phyloP scores from a whole-genome alignment of 2,113 vertebrate genomes.

The Ammodytes dubius region DNA sequence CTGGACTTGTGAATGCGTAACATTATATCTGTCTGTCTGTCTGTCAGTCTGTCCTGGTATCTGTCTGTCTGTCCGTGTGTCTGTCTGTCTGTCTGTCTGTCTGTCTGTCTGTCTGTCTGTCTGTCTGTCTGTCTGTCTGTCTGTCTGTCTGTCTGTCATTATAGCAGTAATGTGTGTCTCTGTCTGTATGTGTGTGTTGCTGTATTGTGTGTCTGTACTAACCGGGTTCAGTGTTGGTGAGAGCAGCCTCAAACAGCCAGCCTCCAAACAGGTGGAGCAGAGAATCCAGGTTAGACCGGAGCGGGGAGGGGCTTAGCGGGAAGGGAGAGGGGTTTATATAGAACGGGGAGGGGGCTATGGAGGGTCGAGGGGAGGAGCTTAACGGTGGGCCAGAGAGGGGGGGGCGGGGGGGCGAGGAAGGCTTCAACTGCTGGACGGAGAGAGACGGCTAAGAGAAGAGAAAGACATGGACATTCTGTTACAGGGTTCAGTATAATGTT shows the following conservation, averaged over 20 bases:
- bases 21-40: too few relatives aligned
- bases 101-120: too few relatives aligned
- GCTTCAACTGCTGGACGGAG: conserved; percentile 44
- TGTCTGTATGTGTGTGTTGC: too few relatives aligned
- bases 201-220: conserved; percentile 52
- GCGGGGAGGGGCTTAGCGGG: conserved; percentile 84
- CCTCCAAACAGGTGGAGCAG: conserved; percentile 95
- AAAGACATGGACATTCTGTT: not conserved
- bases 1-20: too few relatives aligned
- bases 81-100: too few relatives aligned
- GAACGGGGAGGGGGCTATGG: conserved; percentile 26
- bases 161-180: too few relatives aligned
- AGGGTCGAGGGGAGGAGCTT: conserved; percentile 65
- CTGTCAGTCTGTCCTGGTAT: too few relatives aligned
- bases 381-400: conserved; percentile 46
- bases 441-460: conserved; percentile 8
- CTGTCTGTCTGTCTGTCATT: too few relatives aligned
- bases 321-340: too few relatives aligned
- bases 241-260: conserved; percentile 95
- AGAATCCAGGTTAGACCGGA: conserved; percentile 94
- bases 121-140: too few relatives aligned
- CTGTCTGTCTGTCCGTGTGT: too few relatives aligned
- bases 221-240: conserved; percentile 87
- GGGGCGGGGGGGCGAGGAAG: not conserved
- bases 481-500: too few relatives aligned